Evolutionary conservation across 2,797 vertebrate species (phyloP).

Genomic region (Phaenicophaeus curvirostris): DNA sequence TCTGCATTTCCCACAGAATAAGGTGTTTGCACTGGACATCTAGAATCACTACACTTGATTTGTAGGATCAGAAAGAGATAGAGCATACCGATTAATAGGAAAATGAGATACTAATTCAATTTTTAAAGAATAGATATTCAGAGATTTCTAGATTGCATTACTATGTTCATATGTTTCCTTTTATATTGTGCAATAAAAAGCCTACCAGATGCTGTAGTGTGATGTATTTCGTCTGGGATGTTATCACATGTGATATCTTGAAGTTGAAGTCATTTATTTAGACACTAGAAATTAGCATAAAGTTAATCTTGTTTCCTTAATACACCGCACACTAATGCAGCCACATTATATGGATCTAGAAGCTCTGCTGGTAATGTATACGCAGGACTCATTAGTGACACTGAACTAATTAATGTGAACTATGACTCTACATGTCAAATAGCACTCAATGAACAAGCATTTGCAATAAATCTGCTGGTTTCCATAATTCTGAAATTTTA

Average conservation of each 20-base stretch:
- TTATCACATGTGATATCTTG: slow-evolving; percentile 47
- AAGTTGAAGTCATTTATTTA: slow-evolving; percentile 62
- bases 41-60: background rate
- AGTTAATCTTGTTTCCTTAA: slow-evolving; percentile 56
- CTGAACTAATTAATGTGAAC: background rate
- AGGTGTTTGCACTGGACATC: background rate
- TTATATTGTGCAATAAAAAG: slow-evolving; percentile 34
- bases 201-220: background rate
- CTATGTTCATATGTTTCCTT: slow-evolving; percentile 46
- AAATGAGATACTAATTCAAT: slow-evolving; percentile 5
- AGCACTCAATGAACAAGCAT: slow-evolving; percentile 24
- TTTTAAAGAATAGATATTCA: slow-evolving; percentile 22
- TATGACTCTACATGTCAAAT: slow-evolving; percentile 19
- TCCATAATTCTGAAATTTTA: slow-evolving; percentile 12
- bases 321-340: background rate
- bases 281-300: slow-evolving; percentile 21
- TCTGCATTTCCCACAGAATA: background rate
- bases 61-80: slow-evolving; percentile 43
- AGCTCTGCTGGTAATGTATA: slow-evolving; percentile 21
- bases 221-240: slow-evolving; percentile 19
- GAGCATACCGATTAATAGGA: slow-evolving; percentile 20
- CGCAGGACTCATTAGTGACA: background rate
- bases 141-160: slow-evolving; percentile 58
- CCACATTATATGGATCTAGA: background rate
- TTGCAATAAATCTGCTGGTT: slow-evolving; percentile 3